Conservation (phyloP, 2,797 vertebrate genomes). For the Phylloscopus collybita region DNA sequence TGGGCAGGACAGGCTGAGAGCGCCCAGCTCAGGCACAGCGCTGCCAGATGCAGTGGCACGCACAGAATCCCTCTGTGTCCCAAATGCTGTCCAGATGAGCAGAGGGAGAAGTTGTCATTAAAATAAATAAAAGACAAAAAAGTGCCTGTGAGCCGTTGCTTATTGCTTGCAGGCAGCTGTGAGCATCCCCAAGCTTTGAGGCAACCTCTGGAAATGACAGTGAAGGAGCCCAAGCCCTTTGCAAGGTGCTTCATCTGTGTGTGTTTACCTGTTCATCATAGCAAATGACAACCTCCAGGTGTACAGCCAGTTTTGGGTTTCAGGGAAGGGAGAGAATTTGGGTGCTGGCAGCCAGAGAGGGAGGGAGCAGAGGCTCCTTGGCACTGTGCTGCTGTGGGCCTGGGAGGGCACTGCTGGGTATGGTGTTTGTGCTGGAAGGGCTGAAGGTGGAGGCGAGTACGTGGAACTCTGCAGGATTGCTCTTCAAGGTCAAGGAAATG, state of each 20-base stretch:
- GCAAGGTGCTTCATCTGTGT: not conserved
- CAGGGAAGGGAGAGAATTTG: not conserved
- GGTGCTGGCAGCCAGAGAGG: not conserved
- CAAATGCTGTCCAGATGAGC: not conserved
- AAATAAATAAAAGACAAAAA: not conserved
- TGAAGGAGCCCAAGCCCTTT: not conserved
- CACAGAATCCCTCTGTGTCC: not conserved
- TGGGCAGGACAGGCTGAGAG: not conserved
- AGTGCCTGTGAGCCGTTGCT: not conserved
- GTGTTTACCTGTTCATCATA: not conserved
- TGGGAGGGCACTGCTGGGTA: not conserved
- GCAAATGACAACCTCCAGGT: not conserved
- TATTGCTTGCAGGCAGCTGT: not conserved
- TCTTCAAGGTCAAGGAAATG: constrained; percentile 37
- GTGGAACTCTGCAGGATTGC: not conserved
- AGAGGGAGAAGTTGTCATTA: not conserved
- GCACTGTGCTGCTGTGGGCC: not conserved
- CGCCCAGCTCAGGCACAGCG: not conserved
- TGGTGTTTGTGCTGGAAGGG: not conserved
- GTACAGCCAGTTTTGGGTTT: not conserved
- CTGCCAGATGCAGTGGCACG: not conserved
- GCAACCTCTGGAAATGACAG: not conserved
- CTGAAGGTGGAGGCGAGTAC: not conserved
- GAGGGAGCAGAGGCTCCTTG: not conserved
- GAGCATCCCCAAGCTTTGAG: not conserved